These are phyloP conservation scores for Drosophila seclusa DNA, from an alignment of 2,888 invertebrate species.

Conservation along the genomic window DNA sequence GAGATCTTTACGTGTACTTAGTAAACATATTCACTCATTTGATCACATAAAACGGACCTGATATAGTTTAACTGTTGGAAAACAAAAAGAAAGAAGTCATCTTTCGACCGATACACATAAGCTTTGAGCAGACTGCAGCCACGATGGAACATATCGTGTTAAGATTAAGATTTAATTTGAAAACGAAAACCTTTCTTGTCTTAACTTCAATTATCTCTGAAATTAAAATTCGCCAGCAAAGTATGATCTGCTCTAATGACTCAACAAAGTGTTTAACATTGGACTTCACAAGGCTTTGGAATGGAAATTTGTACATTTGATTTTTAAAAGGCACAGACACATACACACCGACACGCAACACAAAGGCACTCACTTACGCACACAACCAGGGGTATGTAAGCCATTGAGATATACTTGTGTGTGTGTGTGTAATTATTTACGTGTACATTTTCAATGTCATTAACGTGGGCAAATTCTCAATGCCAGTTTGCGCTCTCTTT, in stretches of 20 bases:
- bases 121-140: neutral
- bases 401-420: conserved; percentile 2
- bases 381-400: conserved; percentile 6
- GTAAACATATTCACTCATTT: neutral
- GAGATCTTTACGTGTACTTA: neutral
- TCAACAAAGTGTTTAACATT: conserved; percentile 32
- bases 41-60: neutral
- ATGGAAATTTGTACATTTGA: neutral
- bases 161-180: neutral
- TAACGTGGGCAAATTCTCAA: conserved; percentile 50
- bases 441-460: conserved; percentile 65
- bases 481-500: conserved; percentile 20
- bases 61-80: neutral
- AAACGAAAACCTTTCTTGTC: neutral
- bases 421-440: conserved; percentile 15
- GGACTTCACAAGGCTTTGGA: conserved; percentile 8
- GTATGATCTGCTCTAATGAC: conserved; percentile 8
- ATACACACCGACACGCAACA: no score
- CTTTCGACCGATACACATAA: neutral
- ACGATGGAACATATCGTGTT: neutral
- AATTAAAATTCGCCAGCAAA: neutral
- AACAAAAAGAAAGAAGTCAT: neutral
- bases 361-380: neutral
- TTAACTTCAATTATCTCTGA: neutral
- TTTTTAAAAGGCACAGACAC: conserved; percentile 35